These are phyloP conservation scores for Caenorhabditis sinica DNA, from an alignment of 2,888 invertebrate genomes.

Conservation along the genomic window DNA sequence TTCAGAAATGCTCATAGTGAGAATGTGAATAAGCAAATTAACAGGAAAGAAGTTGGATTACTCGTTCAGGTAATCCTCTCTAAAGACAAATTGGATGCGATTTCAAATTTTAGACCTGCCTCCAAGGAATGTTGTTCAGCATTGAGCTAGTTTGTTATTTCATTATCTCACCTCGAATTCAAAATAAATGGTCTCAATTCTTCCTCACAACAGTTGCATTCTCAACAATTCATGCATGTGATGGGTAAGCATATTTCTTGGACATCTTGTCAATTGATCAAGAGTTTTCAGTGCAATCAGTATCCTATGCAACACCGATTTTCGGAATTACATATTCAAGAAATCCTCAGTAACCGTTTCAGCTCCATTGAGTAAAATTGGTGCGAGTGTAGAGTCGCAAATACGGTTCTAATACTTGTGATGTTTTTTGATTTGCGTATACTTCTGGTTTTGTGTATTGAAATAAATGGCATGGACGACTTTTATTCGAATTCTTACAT, in stretches of 20 bases:
- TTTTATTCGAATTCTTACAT: too few relatives aligned
- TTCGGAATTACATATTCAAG: slow-evolving; percentile 8
- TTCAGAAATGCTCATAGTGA: not conserved
- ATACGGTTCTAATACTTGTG: not conserved
- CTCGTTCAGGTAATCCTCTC: slow-evolving; percentile 21
- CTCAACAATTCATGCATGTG: slow-evolving; percentile 26
- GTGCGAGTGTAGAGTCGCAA: slow-evolving; percentile 1
- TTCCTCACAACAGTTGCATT: slow-evolving; percentile 29
- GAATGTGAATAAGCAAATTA: not conserved
- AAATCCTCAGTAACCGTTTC: not conserved
- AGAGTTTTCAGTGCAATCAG: slow-evolving; percentile 45
- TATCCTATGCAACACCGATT: slow-evolving; percentile 33
- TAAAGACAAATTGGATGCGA: not conserved
- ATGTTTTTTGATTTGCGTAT: too few relatives aligned
- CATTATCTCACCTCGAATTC: slow-evolving; percentile 23
- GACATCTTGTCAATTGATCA: too few relatives aligned
- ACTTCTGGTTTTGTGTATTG: too few relatives aligned
- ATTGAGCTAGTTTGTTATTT: slow-evolving; percentile 41
- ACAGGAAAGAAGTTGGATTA: slow-evolving; percentile 14
- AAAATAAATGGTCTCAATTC: slow-evolving; percentile 31
- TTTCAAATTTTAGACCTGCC: slow-evolving; percentile 21
- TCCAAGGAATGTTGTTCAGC: slow-evolving; percentile 38
- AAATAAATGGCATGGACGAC: too few relatives aligned
- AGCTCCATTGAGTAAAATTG: slow-evolving; percentile 4
- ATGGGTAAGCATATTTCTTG: slow-evolving; percentile 19